Conservation (phyloP, 2,888 invertebrate genomes). For the Hirtodrosophila histrioides region DNA sequence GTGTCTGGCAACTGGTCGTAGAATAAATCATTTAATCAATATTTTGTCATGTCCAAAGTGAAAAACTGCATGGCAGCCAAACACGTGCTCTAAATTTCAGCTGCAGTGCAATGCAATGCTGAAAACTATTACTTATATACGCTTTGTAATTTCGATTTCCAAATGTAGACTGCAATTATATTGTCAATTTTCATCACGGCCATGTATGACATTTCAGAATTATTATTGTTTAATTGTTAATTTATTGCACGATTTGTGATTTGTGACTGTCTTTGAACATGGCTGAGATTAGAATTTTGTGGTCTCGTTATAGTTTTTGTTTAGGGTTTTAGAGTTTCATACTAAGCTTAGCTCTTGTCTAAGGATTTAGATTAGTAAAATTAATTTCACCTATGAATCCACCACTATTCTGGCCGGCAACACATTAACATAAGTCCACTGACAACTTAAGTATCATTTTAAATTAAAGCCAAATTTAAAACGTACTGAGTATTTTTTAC, state of each 20-base stretch:
- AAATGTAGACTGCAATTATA: conserved; percentile 58
- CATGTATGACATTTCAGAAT: conserved; percentile 50
- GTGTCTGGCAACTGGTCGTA: conserved; percentile 35
- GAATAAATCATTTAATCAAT: conserved; percentile 77
- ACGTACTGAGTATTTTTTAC: conserved; percentile 50
- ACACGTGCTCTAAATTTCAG: conserved; percentile 70
- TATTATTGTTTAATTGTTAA: conserved; percentile 76
- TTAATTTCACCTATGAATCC: too few relatives aligned
- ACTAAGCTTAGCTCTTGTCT: too few relatives aligned
- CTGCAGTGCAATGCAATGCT: conserved; percentile 1
- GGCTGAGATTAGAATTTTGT: too few relatives aligned
- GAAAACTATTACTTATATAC: conserved; percentile 3
- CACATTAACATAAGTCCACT: too few relatives aligned
- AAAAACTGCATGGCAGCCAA: conserved; percentile 55
- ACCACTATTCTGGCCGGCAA: too few relatives aligned
- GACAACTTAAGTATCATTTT: too few relatives aligned
- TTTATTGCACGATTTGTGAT: conserved; percentile 57
- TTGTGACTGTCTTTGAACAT: conserved; percentile 37
- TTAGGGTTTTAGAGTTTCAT: too few relatives aligned
- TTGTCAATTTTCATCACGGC: conserved; percentile 62
- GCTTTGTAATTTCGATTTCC: conserved; percentile 8
- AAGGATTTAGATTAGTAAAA: too few relatives aligned
- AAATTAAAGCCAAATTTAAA: too few relatives aligned
- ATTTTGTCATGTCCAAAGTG: conserved; percentile 69
- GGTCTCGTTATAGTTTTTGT: too few relatives aligned